Evolutionary conservation across 2,797 vertebrate genomes (phyloP), one percentile per base, ranked within the genome.

Genomic region (Centropyge bicolor): DNA sequence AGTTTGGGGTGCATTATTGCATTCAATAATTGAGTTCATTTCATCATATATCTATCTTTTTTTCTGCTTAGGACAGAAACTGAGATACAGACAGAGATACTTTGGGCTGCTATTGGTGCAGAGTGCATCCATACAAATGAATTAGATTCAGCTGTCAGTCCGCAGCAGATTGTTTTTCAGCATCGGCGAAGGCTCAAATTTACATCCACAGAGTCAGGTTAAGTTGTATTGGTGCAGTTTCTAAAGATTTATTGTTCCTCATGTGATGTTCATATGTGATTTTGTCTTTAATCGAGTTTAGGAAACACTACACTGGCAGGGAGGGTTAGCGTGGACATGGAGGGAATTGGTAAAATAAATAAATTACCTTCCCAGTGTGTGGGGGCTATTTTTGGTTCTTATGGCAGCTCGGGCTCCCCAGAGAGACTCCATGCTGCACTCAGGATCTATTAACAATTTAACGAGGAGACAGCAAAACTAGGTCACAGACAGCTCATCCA

Each of bases 381-480:
- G 79, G 63, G 79, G 83, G 87, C 90, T 95, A 95, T 96, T 95
- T 88, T 80, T 88, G 89, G 80, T 68, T 88, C 74, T 83, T 77
- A 83, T 85, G 84, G 88, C 87, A 93, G 88, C 87, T 88, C 43
- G 56, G 76, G 68, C 79, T 90, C 93, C 90, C 90, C 84, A 70
- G 89, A 91, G 91, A 93, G 88, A 80, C 80, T 88, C 89, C 86
- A 70, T 77, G 88, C 86, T 90, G 93, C 89, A 92, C 92, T 92
- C 93, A 84, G 83, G 83, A 85, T 93, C 92, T 92, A 94, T 95
- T 95, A 95, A 95, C 90, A 93, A 95, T 96, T 95, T 91, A 96
- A 92, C 86, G 45, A 81, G 82, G 85, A 94, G 92, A 93, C 80
- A 48, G 84, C 83, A 83, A 79, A 95, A 93, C 80, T 95, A 91